phyloP scores from a whole-genome alignment of 2,113 vertebrate genomes.

The Pseudolaguvia tuberculata region DNA sequence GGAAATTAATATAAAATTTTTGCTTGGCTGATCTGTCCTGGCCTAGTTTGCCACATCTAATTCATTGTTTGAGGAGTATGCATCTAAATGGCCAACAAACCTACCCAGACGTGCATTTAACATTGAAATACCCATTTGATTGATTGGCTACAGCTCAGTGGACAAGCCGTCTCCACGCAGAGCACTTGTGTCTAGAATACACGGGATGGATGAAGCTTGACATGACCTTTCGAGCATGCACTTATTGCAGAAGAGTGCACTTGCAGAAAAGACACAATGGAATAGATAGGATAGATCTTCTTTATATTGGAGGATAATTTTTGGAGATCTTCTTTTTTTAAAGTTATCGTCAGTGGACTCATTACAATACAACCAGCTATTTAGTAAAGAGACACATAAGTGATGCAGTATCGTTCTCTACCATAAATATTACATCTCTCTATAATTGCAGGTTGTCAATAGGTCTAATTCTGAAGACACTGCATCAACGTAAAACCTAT shows the following conservation, averaged over 20 bases:
- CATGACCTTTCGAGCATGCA: conserved; percentile 55
- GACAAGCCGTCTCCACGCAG: conserved; percentile 34
- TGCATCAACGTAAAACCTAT: not conserved
- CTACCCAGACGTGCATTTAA: conserved; percentile 17
- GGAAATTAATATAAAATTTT: conserved; percentile 32
- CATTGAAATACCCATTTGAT: conserved; percentile 32
- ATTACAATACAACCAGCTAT: conserved; percentile 13
- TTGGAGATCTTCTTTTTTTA: too few species aligned
- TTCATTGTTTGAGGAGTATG: conserved; percentile 18
- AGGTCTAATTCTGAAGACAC: not conserved
- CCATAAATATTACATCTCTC: not conserved
- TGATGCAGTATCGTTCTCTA: not conserved
- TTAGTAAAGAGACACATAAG: conserved; percentile 19
- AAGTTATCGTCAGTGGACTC: not conserved
- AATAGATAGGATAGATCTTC: conserved; percentile 19
- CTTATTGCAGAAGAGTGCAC: conserved; percentile 41
- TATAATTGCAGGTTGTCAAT: not conserved
- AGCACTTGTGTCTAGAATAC: conserved; percentile 27
- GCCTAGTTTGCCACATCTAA: conserved; percentile 41
- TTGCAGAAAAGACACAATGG: conserved; percentile 29
- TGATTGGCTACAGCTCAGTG: conserved; percentile 44
- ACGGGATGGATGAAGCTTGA: conserved; percentile 54
- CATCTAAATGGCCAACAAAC: conserved; percentile 16
- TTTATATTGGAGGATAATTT: conserved; percentile 29
- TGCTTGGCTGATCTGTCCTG: conserved; percentile 34